Base-by-base conservation (phyloP, 2,888 invertebrate species). In the Hemaris fuciformis region DNA sequence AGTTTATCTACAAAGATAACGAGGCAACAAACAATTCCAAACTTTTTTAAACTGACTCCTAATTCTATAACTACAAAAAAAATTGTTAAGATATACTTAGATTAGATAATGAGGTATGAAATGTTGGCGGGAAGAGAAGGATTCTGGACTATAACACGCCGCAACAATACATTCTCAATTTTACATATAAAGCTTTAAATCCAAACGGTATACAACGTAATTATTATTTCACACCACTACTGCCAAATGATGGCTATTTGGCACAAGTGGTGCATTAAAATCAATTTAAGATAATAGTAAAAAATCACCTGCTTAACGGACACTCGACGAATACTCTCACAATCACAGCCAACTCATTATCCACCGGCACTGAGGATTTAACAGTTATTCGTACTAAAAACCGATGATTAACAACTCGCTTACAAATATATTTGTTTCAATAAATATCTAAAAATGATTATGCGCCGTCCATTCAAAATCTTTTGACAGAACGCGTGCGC, bases 301-400 rank as follows among this genome's bases (percentile, higher is more conserved):
- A 61, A 57, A 34, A 84, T 90, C 86, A 92, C 91, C 91, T 92
- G 90, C 85, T 85, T 83, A 86, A 80, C 82, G 76, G 84, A 76
- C 77, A 80, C 82, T 81, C 87, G 83, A 79, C 79, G 84, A 77
- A 75, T 76, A 73, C 76, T 84, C 84, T 83, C 87, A 89, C 90
- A 90, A 87, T 88, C 89, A 90, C 88, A 79, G 81, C 81, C 84
- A 86, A 85, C 85, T 89, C 89, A 90, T 90, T 87, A 89, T 89
- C 87, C 87, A 87, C 83, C 81, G 84, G 74, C 87, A 88, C 88
- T 83, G 81, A 80, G 79, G 75, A 79, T 77, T 81, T 83, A 87
- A 90, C 89, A 87, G 89, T 90, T 89, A 89, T 82, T 84, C 79
- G 84, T 83, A 85, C 82, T 84, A 83, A 84, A 84, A 85, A 69